Base-by-base conservation (phyloP, 2,797 vertebrate species). In the Euphonia xanthogaster region DNA sequence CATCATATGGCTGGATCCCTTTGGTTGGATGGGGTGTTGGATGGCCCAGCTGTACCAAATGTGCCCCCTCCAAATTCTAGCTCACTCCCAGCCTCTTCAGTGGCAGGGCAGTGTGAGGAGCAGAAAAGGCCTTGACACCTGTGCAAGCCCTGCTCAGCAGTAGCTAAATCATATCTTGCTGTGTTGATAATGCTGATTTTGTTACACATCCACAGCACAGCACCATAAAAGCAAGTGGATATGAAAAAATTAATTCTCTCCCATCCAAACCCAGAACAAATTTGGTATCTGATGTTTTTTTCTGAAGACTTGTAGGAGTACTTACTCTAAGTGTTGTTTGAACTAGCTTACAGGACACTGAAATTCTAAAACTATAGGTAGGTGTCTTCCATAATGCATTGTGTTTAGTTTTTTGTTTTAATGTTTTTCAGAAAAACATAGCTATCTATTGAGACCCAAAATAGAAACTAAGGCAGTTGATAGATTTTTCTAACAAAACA, bases 391-490 rank as follows among this genome's bases (percentile, higher is more conserved):
- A 30, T 50, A 54, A 24, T 47, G 14, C 47, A 10, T 20, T 57
- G 5, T 14, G 6, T 65, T 55, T 44, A 15, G 18, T 61, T 30
- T 83, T 68, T 4, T 78, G 12, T 14, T 79, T 48, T 30, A 13
- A 5, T 85, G 13, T 58, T 74, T 71, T 89, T 81, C 55, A 67
- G 48, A 15, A 71, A 78, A 28, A 11, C 2, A 14, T 27, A 44
- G 19, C 14, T 89, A 1, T 60, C 81, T 77, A 39, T 22, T 30
- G 8, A 66, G 24, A 35, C 17, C 68, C 13, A 61, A 28, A 79
- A 37, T 51, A 0, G 21, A 57, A 83, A 70, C 0, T n/a, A n/a
- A 37, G 1, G 3, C 2, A 47, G 16, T 42, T 66, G 39, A 47
- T 35, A 17, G 14, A 8, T 48, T 89, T 83, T 86, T 75, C 39